Percentiles rank a stretch among this genome's conserved stretches.
Conservation (phyloP, 2,888 invertebrate genomes). For the Ceriagrion tenellum region DNA sequence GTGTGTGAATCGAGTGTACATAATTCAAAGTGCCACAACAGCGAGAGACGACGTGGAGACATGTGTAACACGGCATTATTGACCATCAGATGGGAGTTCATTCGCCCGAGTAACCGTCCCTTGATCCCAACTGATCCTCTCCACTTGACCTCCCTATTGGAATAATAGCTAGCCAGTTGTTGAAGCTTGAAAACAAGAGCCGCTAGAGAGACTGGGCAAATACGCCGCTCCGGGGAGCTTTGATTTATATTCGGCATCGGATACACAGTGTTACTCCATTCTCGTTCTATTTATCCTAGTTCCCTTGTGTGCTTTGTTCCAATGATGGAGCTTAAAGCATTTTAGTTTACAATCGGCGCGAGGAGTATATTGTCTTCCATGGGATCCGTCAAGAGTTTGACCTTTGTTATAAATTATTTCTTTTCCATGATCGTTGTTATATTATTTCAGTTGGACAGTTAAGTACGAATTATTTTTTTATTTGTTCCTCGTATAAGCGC, state of each 20-base stretch:
- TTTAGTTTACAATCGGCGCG: background rate
- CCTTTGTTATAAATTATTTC: too few relatives aligned
- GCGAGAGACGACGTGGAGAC: conserved; percentile 4
- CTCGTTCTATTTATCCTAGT: background rate
- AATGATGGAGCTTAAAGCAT: background rate
- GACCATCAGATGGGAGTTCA: background rate
- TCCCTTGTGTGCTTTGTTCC: background rate
- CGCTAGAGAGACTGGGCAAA: background rate
- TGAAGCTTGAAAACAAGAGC: conserved; percentile 18
- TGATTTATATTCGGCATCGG: conserved; percentile 5
- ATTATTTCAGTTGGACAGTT: too few relatives aligned
- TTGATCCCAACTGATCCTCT: background rate
- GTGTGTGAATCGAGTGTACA: background rate
- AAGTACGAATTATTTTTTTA: too few relatives aligned
- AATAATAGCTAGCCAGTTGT: background rate
- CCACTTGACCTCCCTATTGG: conserved; percentile 26
- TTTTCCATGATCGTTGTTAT: too few relatives aligned
- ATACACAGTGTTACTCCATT: background rate
- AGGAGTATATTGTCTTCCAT: too few relatives aligned
- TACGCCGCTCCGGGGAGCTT: background rate
- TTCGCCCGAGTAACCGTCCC: conserved; percentile 5
- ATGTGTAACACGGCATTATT: background rate
- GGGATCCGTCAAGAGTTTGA: background rate
- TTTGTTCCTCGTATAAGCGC: too few relatives aligned
- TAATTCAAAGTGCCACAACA: background rate